Evolutionary conservation across 2,113 vertebrate genomes (phyloP), one percentile per base, ranked within the genome.

Genomic region (Tetraodon nigroviridis): DNA sequence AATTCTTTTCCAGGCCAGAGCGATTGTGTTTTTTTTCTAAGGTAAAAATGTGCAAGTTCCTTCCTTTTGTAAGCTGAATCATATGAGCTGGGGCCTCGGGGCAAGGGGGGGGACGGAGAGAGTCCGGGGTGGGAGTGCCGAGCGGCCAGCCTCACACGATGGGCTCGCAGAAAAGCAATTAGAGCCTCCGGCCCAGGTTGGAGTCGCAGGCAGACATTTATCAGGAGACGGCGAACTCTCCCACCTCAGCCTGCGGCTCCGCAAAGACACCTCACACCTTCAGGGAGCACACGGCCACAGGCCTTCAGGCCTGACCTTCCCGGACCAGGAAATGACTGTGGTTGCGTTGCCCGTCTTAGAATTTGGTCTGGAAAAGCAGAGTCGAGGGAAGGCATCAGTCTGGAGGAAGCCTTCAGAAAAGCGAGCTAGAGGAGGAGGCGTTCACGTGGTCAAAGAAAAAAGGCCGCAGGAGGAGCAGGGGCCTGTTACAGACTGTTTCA

Each of bases 141-240:
- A 22, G 37, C 49, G 50, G 46, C 50, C 63, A 57, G 51, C 22
- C 66, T 86, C 85, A 84, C 78, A 83, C 80, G 79, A 66, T 65
- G 45, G 2, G 17, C 32, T 76, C 41, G 45, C 70, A 68, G 73
- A 63, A 73, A 87, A 79, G 81, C 83, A 88, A 82, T 89, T 88
- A 84, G 82, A 88, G 75, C 56, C 55, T 71, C n/a, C n/a, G 40
- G 74, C 55, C 55, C 1, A 58, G 21, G 24, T 57, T 67, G 55
- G 64, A 20, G 65, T 52, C 68, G 69, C 62, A 17, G 54, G 37
- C 56, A 81, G 85, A 81, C 76, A 86, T 87, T 86, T 83, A 77
- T 73, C 87, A 86, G 75, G 29, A 73, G 78, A 54, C 27, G 1
- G 79, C 4, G 46, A 87, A 84, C 58, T 72, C 42, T 71, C 79